Conservation (phyloP, 92 coral and sea anemone species). For the Porites evermanni region DNA sequence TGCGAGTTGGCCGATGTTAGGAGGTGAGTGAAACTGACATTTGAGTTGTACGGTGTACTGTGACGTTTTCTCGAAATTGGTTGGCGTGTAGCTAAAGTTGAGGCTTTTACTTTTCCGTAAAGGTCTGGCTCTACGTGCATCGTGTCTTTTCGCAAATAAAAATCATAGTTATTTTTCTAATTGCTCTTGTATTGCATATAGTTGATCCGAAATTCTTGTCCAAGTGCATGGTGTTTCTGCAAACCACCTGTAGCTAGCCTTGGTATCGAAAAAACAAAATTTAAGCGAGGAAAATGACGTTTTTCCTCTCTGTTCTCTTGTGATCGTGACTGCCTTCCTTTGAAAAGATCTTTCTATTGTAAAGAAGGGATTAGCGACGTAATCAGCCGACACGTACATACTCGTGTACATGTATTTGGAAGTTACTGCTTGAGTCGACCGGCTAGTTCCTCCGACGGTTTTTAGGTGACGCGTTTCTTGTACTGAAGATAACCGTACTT, state of each 20-base stretch:
- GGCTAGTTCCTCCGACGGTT: too few relatives aligned
- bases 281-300: not conserved
- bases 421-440: too few relatives aligned
- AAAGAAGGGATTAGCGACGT: not conserved
- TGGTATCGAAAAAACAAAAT: not conserved
- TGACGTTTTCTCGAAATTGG: not conserved
- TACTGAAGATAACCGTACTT: too few relatives aligned
- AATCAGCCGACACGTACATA: not conserved
- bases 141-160: not conserved
- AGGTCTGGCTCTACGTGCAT: not conserved
- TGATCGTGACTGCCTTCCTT: not conserved
- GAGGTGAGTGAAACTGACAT: constrained; percentile 1
- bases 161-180: not conserved
- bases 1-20: not conserved
- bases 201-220: not conserved
- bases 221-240: too few relatives aligned
- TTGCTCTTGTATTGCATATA: not conserved
- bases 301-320: not conserved
- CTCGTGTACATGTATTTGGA: not conserved
- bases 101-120: not conserved
- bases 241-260: not conserved
- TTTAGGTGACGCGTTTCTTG: too few relatives aligned
- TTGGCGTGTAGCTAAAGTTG: not conserved
- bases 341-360: constrained; percentile 12
- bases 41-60: not conserved